A percentile compares a stretch with the other conserved stretches of the same genome.
Conservation (phyloP, 2,888 invertebrate genomes). For the Nephrotoma flavescens region DNA sequence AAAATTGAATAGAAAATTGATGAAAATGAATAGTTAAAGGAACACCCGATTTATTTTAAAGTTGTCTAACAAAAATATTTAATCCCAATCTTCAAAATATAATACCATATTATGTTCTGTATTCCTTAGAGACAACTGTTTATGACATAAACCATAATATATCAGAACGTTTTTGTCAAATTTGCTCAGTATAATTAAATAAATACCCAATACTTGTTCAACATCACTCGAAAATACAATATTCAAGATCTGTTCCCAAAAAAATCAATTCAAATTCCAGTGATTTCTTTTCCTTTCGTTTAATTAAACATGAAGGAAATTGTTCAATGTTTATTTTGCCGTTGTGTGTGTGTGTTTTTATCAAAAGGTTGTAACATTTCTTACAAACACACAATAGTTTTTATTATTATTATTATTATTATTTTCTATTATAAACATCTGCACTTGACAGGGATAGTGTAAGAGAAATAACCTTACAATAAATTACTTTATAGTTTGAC, state of each 20-base stretch:
- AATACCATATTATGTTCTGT: not conserved
- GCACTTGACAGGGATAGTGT: not conserved
- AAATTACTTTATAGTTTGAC: not conserved
- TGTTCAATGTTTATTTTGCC: not conserved
- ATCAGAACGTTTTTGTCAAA: not conserved
- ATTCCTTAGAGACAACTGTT: not conserved
- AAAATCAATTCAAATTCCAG: not conserved
- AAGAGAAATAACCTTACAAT: not conserved
- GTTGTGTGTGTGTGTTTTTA: not conserved
- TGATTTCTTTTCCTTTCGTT: not conserved
- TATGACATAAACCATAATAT: not conserved
- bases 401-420: not conserved
- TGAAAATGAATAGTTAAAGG: no score
- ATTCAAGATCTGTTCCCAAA: not conserved
- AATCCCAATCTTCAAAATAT: not conserved
- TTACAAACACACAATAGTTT: not conserved
- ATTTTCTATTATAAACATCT: not conserved
- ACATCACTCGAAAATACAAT: not conserved
- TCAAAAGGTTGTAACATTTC: not conserved
- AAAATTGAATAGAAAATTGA: no score
- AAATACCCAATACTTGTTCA: not conserved
- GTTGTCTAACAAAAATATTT: no score
- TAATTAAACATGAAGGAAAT: not conserved
- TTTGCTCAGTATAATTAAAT: not conserved
- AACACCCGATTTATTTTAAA: no score